Evolutionary conservation across 35 echinoderm and acorn worm genomes (phyloP).

Genomic region (Apostichopus japonicus): DNA sequence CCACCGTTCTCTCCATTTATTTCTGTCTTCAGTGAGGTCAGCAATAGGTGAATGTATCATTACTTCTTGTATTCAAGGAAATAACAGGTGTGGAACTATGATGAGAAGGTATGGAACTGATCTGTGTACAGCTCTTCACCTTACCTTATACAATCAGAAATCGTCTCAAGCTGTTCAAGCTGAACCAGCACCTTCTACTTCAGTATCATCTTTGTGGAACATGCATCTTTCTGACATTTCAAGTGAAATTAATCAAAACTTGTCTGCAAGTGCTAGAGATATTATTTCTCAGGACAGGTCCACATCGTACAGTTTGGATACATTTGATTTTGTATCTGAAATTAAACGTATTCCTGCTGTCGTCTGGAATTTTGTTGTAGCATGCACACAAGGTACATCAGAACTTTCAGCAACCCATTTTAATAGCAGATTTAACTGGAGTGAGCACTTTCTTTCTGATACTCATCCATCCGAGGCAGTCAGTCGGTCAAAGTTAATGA

Average conservation of each 20-base stretch:
- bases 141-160: background rate
- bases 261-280: background rate
- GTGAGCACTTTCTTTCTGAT: slow-evolving; percentile 18
- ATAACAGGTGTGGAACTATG: slow-evolving; percentile 7
- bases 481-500: background rate
- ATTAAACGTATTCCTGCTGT: background rate
- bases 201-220: background rate
- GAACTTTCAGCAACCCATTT: slow-evolving; percentile 3
- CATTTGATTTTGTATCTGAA: slow-evolving; percentile 1
- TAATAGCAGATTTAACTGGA: slow-evolving; percentile 7
- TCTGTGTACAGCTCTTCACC: background rate
- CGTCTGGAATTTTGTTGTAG: slow-evolving; percentile 37
- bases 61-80: background rate
- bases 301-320: background rate
- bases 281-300: background rate
- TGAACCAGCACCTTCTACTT: background rate
- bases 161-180: background rate
- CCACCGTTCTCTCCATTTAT: background rate
- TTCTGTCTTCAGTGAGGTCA: background rate
- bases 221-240: background rate
- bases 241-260: slow-evolving; percentile 17
- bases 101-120: slow-evolving; percentile 1
- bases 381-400: background rate
- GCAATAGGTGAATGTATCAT: slow-evolving; percentile 35
- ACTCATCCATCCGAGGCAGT: slow-evolving; percentile 38